Base-by-base conservation (phyloP, 1,140 invertebrate species). In the Conopomorpha cramerella region DNA sequence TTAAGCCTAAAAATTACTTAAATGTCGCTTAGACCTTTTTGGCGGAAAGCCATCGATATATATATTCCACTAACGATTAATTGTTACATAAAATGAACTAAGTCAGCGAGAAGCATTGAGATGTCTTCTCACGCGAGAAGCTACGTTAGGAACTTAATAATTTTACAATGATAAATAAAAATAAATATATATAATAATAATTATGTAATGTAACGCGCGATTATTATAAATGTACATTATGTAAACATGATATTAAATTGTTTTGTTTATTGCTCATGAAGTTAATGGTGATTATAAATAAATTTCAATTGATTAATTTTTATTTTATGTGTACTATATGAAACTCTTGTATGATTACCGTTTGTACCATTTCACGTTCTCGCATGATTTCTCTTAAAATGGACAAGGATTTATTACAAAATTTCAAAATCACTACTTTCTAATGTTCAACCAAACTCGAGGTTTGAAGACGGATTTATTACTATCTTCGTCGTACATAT, bases 101-200 rank as follows among this genome's bases (percentile, higher is more conserved):
- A 29, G 39, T 50, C 43, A 44, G 48, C 51, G 33, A 38, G 26
- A 44, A 51, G 49, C 48, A 31, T 46, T 48, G 53, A 46, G 38
- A 36, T 36, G 44, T 46, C 45, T 62, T 55, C 56, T 55, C 53
- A 55, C 55, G 54, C 61, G 52, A 63, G 57, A 58, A 66, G 58
- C 63, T 68, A 68, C 61, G 19, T 68, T 74, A 74, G 70, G 70
- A 74, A 74, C 70, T 73, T 71, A 66, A n/a, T n/a, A n/a, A n/a
- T n/a, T n/a, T 66, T 61, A 66, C 54, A 50, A 50, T 45, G 58
- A 65, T 68, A 68, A 70, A 67, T 66, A 67, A 59, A 55, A 58
- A 59, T 55, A 55, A 46, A 39, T 52, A 45, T 43, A 49, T 38
- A 52, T 32, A 46, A 55, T 57, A 28, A 17, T 18, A 62, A 70